These are phyloP conservation scores for Aphis gossypii DNA, from an alignment of 1,140 invertebrate species.

Conservation along the genomic window DNA sequence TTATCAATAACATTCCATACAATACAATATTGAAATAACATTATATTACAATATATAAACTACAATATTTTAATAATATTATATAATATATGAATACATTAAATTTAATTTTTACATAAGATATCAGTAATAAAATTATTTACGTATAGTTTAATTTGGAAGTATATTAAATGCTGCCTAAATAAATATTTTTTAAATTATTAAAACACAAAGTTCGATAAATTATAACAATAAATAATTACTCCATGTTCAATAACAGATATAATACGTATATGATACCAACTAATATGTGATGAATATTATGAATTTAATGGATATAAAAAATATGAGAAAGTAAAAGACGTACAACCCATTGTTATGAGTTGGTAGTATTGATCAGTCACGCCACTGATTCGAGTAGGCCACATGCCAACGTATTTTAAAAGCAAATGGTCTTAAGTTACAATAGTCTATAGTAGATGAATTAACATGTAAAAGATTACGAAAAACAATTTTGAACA, in stretches of 20 bases:
- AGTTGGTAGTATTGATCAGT: conserved; percentile 9
- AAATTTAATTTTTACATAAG: neutral
- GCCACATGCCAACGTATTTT: neutral
- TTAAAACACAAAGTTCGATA: neutral
- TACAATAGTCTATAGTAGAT: neutral
- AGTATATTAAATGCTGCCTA: no score
- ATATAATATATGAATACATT: neutral
- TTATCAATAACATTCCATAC: neutral
- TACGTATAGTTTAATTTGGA: no score
- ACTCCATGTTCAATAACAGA: neutral
- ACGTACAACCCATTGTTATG: neutral
- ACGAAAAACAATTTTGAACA: neutral
- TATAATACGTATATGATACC: neutral
- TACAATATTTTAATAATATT: neutral
- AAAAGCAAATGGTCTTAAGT: neutral
- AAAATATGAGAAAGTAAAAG: neutral
- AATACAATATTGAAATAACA: neutral
- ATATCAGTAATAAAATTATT: no score
- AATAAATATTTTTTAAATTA: neutral
- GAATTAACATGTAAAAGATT: neutral
- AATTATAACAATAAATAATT: neutral
- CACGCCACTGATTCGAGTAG: neutral
- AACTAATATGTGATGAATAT: neutral
- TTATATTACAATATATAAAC: neutral
- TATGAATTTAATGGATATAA: neutral